Percentiles rank a stretch among this genome's conserved stretches.
Conservation (phyloP, 2,113 vertebrate genomes). For the Tringa solitaria region DNA sequence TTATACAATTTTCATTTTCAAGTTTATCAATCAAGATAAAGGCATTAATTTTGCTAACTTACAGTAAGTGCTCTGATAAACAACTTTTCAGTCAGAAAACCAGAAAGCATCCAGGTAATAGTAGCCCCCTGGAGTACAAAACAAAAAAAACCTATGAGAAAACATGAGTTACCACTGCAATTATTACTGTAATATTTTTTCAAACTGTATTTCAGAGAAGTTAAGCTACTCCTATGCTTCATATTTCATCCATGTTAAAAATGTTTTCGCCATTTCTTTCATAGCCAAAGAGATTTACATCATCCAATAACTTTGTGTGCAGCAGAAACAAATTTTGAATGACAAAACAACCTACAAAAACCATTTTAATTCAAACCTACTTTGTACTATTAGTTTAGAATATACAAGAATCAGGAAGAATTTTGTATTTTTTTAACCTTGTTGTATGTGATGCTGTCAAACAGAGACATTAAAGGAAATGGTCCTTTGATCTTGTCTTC, state of each 20-base stretch:
- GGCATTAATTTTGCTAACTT: constrained; percentile 48
- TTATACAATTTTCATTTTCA: not conserved
- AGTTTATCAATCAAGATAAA: not conserved
- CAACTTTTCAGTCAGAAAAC: constrained; percentile 71
- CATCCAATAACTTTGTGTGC: not conserved
- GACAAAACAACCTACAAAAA: not conserved
- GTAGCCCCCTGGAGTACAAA: constrained; percentile 69
- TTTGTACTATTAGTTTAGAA: not conserved
- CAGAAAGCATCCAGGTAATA: constrained; percentile 73
- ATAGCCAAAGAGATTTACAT: not conserved
- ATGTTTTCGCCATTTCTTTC: not conserved
- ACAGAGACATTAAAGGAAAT: constrained; percentile 58
- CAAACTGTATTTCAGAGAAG: not conserved
- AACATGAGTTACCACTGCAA: not conserved
- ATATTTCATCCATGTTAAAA: not conserved
- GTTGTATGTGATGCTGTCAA: constrained; percentile 70
- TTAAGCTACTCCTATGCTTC: not conserved
- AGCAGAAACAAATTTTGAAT: not conserved
- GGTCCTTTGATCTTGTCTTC: constrained; percentile 63
- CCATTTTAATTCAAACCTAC: not conserved
- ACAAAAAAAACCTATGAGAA: not conserved
- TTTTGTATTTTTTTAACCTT: constrained; percentile 69
- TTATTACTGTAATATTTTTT: not conserved
- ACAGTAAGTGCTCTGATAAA: constrained; percentile 75
- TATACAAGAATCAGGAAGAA: not conserved